Conservation (phyloP, 2,888 invertebrate species). For the Melieria picta region DNA sequence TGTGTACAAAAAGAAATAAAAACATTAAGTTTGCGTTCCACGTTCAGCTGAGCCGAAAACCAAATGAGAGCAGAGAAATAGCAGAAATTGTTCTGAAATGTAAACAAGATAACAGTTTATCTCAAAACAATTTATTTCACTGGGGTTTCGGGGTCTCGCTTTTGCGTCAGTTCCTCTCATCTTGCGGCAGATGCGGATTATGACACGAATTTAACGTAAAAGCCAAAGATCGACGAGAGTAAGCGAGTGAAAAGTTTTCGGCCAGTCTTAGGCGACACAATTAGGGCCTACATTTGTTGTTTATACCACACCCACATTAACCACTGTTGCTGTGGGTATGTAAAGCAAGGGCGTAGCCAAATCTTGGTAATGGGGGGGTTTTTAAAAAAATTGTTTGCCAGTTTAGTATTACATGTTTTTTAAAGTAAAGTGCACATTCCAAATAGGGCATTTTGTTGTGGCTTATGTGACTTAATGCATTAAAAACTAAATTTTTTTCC, state of each 20-base stretch:
- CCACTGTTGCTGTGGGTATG: too few species aligned
- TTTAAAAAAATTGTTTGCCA: too few species aligned
- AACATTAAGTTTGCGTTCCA: not conserved
- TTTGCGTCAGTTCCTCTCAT: not conserved
- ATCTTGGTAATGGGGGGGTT: too few species aligned
- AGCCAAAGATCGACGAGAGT: constrained; percentile 2
- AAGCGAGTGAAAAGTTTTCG: not conserved
- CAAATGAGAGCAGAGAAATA: not conserved
- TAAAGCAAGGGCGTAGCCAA: too few species aligned
- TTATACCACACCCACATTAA: too few species aligned
- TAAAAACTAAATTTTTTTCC: too few species aligned
- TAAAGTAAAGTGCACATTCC: too few species aligned
- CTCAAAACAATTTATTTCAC: constrained; percentile 28
- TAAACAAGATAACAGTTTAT: constrained; percentile 33
- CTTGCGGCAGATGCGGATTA: constrained; percentile 8
- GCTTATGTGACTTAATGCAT: too few species aligned
- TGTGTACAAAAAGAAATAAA: not conserved
- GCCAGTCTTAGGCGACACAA: not conserved
- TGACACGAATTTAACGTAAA: constrained; percentile 19
- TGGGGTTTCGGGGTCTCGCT: not conserved
- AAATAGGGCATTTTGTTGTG: too few species aligned
- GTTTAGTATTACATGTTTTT: too few species aligned
- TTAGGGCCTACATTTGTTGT: not conserved
- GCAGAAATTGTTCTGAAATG: constrained; percentile 6
- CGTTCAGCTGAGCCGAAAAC: not conserved